Evolutionary conservation across 1,140 invertebrate genomes (phyloP).

Genomic region (Pectinophora gossypiella): DNA sequence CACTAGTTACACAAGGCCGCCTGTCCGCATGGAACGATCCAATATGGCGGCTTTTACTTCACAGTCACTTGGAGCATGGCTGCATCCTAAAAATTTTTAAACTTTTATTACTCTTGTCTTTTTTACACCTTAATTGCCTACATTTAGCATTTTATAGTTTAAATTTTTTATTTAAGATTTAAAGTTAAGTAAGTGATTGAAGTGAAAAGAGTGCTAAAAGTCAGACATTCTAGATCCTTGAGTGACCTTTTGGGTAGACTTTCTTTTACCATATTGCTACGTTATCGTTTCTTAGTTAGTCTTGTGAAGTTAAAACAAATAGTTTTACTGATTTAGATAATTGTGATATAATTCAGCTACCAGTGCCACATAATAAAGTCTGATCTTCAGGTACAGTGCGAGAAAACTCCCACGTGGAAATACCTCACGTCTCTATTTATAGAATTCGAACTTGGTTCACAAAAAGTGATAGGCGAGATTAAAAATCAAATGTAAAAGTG

Average conservation of each 20-base stretch:
- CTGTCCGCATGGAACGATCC: conserved; percentile 63
- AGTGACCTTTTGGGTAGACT: conserved; percentile 68
- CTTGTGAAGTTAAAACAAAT: conserved; percentile 31
- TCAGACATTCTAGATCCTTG: conserved; percentile 60
- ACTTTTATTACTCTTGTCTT: conserved; percentile 27
- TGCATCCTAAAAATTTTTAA: conserved; percentile 47
- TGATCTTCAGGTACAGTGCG: conserved; percentile 54
- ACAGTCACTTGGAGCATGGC: conserved; percentile 53
- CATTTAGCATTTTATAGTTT: conserved; percentile 45
- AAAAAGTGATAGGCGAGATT: conserved; percentile 51
- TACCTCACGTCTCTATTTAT: conserved; percentile 69
- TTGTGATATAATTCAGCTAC: conserved; percentile 55
- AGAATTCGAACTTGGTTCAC: conserved; percentile 63
- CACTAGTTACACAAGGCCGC: conserved; percentile 45
- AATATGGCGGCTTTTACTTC: conserved; percentile 67
- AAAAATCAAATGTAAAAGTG: conserved; percentile 6
- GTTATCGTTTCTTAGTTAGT: conserved; percentile 30
- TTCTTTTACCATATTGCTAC: conserved; percentile 69
- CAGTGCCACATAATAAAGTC: conserved; percentile 50
- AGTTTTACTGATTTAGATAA: conserved; percentile 34
- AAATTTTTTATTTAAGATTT: conserved; percentile 47
- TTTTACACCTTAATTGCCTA: conserved; percentile 35
- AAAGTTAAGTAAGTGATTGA: conserved; percentile 50
- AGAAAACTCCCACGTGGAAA: conserved; percentile 70
- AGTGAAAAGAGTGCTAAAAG: conserved; percentile 51